Conservation (phyloP, 2,113 vertebrate genomes). For the Herpetotheres cachinnans region DNA sequence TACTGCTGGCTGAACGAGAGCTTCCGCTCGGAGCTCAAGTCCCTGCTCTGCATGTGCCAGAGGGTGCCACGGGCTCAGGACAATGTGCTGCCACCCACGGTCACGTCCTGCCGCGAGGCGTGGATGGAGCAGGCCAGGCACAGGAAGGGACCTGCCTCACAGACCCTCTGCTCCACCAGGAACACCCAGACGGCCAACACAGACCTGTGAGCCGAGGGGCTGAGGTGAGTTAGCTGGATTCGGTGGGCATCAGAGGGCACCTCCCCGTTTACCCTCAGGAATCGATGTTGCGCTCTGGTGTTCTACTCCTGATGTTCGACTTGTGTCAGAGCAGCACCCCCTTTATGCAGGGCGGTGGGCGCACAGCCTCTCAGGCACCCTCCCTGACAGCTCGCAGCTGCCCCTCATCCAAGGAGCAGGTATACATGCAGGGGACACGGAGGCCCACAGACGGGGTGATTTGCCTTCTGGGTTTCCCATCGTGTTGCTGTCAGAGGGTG, state of each 20-base stretch:
- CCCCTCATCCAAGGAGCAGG: background rate
- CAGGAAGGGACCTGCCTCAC: background rate
- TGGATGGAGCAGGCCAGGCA: conserved; percentile 14
- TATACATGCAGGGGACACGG: accelerated
- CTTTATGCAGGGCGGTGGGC: background rate
- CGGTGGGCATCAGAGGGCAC: background rate
- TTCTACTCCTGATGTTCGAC: background rate
- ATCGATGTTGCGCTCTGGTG: accelerated
- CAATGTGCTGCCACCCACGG: background rate
- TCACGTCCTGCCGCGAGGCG: background rate
- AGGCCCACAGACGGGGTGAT: background rate
- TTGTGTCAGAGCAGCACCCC: background rate
- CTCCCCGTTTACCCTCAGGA: background rate
- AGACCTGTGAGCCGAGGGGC: background rate
- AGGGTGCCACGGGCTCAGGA: background rate
- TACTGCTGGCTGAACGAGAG: conserved; percentile 60
- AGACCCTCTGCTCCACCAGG: background rate
- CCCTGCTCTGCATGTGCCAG: conserved; percentile 21
- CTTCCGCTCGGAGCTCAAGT: conserved; percentile 29
- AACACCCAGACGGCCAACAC: background rate
- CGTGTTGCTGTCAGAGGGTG: background rate
- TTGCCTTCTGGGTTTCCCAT: background rate
- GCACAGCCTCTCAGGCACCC: background rate
- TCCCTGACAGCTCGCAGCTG: background rate
- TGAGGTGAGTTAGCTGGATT: background rate